Percentiles rank a stretch among this genome's conserved stretches.
These are phyloP conservation scores for Chlorodrepanis virens DNA, from an alignment of 2,113 vertebrate species.

Conservation along the genomic window DNA sequence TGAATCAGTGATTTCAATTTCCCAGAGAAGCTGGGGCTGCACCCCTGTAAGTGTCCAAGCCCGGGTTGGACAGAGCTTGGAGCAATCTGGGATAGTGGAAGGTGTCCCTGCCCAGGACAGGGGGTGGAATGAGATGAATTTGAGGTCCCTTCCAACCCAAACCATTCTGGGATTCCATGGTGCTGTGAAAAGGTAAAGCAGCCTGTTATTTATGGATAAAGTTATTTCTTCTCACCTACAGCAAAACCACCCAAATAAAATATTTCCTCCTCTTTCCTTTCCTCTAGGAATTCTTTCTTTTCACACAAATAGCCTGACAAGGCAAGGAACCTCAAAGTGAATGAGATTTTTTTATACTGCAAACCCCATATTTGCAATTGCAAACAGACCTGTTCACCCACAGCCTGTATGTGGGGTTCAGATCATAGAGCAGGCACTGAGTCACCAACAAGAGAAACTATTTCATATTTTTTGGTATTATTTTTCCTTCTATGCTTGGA, in stretches of 20 bases:
- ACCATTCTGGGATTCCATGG: neutral
- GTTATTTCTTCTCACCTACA: accelerated
- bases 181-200: neutral
- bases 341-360: neutral
- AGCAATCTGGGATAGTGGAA: neutral
- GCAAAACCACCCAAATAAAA: neutral
- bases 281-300: neutral
- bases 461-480: neutral
- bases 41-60: neutral
- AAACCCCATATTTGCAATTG: neutral
- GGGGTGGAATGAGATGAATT: neutral
- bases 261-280: neutral
- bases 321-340: neutral
- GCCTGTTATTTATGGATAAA: neutral
- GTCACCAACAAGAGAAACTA: neutral
- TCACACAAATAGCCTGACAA: neutral
- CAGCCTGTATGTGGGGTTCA: neutral
- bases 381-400: neutral
- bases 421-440: neutral
- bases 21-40: neutral
- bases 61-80: accelerated
- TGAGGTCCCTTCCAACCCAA: neutral
- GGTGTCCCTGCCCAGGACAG: neutral
- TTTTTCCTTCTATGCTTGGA: neutral
- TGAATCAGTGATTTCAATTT: neutral